These are phyloP conservation scores for Pelodiscus sinensis DNA, from an alignment of 2,113 vertebrate genomes.

Conservation along the genomic window DNA sequence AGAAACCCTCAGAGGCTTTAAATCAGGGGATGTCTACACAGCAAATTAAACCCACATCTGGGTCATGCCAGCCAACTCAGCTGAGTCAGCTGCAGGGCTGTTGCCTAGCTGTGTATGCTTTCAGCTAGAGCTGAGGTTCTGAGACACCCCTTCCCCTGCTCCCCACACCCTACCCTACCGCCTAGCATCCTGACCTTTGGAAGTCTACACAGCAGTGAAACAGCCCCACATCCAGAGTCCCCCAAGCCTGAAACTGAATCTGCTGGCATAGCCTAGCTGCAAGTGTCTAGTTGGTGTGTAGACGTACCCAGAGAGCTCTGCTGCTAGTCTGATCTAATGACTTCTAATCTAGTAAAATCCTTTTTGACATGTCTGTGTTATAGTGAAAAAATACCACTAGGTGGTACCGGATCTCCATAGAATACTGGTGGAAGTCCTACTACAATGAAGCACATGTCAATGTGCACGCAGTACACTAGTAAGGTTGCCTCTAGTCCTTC, in stretches of 20 bases:
- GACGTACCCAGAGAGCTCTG: not conserved
- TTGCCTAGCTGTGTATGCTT: not conserved
- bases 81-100: not conserved
- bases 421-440: not conserved
- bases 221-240: no score
- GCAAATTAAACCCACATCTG: not conserved
- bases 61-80: rapidly evolving
- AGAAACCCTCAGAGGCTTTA: no score
- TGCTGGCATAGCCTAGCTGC: not conserved
- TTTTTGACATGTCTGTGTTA: not conserved
- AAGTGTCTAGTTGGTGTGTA: not conserved
- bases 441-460: rapidly evolving
- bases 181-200: not conserved
- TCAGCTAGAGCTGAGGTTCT: not conserved
- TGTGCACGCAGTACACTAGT: not conserved
- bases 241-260: not conserved
- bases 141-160: not conserved
- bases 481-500: rapidly evolving
- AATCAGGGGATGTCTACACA: not conserved
- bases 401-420: conserved; percentile 57
- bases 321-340: not conserved
- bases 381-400: conserved; percentile 1
- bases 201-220: not conserved
- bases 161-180: not conserved
- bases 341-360: not conserved